A percentile compares a stretch with the other conserved stretches of the same genome.
phyloP scores from a whole-genome alignment of 2,888 invertebrate species.

The Elmis aenea region DNA sequence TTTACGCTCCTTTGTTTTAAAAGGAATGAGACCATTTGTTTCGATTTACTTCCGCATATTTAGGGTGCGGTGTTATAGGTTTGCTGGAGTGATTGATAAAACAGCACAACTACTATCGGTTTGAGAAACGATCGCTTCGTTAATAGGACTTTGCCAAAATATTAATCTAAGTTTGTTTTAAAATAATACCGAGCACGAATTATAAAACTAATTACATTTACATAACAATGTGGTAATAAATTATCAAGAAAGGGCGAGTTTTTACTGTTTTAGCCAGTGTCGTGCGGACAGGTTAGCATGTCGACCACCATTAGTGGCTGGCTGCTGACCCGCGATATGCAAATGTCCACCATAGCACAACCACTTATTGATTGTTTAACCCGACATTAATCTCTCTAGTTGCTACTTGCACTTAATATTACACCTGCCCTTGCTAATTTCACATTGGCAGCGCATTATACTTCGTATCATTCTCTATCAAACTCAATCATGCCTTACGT shows the following conservation, averaged over 20 bases:
- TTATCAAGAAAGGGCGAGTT: constrained; percentile 36
- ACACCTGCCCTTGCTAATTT: constrained; percentile 3
- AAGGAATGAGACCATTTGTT: too few species aligned
- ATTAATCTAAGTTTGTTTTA: too few species aligned
- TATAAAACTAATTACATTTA: constrained; percentile 38
- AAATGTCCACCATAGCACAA: constrained; percentile 32
- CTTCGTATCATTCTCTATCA: too few species aligned
- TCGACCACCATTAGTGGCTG: constrained; percentile 36
- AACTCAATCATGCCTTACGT: too few species aligned
- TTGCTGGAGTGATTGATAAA: too few species aligned
- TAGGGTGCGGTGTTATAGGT: too few species aligned
- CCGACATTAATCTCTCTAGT: constrained; percentile 17
- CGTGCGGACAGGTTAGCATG: constrained; percentile 38
- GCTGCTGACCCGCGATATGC: constrained; percentile 39
- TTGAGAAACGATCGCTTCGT: not conserved
- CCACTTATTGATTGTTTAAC: constrained; percentile 33
- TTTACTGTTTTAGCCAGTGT: constrained; percentile 36
- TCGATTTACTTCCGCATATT: too few species aligned
- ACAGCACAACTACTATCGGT: too few species aligned
- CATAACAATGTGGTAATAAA: constrained; percentile 38
- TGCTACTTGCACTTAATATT: constrained; percentile 8
- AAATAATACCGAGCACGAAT: too few species aligned
- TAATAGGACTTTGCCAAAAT: not conserved
- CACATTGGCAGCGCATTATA: too few species aligned
- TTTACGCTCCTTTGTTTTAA: too few species aligned